Base-by-base conservation (phyloP, 2,113 vertebrate genomes). In the Astatoreochromis straeleni region DNA sequence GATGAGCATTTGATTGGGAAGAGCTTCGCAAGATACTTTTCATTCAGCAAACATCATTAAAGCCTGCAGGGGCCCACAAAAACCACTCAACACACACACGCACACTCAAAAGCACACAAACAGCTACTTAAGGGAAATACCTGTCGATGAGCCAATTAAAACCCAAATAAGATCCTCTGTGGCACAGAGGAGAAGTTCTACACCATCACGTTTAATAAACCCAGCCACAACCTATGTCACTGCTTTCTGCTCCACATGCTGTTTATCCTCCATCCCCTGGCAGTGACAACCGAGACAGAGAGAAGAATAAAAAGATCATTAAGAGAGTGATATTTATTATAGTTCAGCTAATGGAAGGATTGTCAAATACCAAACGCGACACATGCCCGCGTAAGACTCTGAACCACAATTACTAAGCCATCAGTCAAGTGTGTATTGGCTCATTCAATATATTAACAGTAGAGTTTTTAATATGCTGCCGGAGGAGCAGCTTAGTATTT, bases 141-240 rank as follows among this genome's bases (percentile, higher is more conserved):
- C 91, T 91, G 92, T 83, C 51, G 29, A 80, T 49, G 63, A 94
- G 84, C 94, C 95, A 95, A 95, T 96, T 95, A 95, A 94, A 96
- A 93, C 90, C 90, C 65, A 88, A 93, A 93, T 88, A 92, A 91
- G 60, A 85, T 84, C 91, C 87, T 92, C 90, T 33, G 35, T 78
- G 51, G 88, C 89, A 78, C 84, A 33, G 85, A 91, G 82, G 79
- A 85, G 79, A 88, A 80, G 81, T 81, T 38, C 65, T 47, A 87
- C 84, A 81, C 82, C 49, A 80, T 80, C 89, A 88, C 85, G 87
- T 94, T 90, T 91, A 92, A 91, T 92, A 90, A 93, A 91, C 79
- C 53, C 84, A 80, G 86, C 89, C 55, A 9, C 80, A 58, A 70
- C 80, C 87, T 73, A 88, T 88, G 90, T 88, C 85, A 86, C 85